Percentiles rank a stretch among this genome's conserved stretches.
Conservation (phyloP, 2,113 vertebrate species). For the Antigone vipio region DNA sequence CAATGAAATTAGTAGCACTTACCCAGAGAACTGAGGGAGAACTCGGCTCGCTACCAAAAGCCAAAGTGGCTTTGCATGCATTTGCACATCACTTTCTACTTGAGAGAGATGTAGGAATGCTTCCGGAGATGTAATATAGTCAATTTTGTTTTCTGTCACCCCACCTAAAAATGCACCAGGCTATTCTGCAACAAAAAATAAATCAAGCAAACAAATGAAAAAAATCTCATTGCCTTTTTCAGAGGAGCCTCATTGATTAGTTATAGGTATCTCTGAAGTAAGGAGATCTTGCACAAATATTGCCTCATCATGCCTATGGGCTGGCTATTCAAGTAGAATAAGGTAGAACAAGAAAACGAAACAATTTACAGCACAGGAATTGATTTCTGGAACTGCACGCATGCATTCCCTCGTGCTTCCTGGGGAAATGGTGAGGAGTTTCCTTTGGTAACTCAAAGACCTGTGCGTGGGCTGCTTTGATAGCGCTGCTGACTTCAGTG, state of each 20-base stretch:
- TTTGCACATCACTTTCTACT: background rate
- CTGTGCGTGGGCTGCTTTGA: background rate
- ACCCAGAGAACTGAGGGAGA: background rate
- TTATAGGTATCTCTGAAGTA: background rate
- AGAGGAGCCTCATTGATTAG: background rate
- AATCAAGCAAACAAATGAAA: background rate
- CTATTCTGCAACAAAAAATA: background rate
- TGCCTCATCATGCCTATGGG: background rate
- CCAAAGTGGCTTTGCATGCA: background rate
- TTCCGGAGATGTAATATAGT: background rate
- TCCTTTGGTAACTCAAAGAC: background rate
- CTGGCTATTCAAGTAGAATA: background rate
- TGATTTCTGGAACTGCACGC: background rate
- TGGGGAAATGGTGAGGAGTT: background rate
- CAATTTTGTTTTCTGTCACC: background rate
- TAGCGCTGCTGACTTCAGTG: background rate
- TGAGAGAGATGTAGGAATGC: background rate
- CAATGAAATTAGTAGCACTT: background rate
- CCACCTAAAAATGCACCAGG: background rate
- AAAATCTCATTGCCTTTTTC: background rate
- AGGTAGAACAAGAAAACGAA: background rate
- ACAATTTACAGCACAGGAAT: background rate
- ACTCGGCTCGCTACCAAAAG: fast-evolving
- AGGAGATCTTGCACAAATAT: background rate
- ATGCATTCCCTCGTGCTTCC: background rate